phyloP scores from a whole-genome alignment of 2,113 vertebrate genomes.

The Tympanuchus pallidicinctus region DNA sequence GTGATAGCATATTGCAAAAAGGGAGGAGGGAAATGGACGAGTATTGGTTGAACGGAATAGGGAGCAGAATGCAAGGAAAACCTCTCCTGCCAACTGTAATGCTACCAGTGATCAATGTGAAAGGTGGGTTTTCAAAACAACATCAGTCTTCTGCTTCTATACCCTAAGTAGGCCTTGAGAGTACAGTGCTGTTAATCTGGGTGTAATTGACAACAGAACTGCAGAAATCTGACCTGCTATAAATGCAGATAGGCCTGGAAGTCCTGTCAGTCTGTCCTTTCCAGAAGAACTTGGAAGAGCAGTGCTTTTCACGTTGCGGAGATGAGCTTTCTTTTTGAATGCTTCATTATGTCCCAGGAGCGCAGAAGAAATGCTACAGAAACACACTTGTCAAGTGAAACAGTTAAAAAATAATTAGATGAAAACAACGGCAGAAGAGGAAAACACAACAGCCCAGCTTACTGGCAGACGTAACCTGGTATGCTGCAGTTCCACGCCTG shows the following conservation, averaged over 20 bases:
- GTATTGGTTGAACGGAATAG: background rate
- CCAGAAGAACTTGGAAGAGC: background rate
- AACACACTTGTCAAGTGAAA: conserved; percentile 37
- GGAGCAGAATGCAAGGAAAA: background rate
- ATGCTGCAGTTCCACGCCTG: background rate
- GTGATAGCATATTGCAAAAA: background rate
- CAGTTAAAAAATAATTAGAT: background rate
- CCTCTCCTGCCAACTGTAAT: background rate
- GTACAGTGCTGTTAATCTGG: background rate
- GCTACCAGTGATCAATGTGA: background rate
- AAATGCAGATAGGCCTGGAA: background rate
- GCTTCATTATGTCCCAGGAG: conserved; percentile 23
- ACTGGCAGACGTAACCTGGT: background rate
- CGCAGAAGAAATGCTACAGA: background rate
- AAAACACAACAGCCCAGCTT: background rate
- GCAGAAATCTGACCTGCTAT: background rate
- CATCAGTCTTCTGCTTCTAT: background rate
- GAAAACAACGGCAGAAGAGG: background rate
- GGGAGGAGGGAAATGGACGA: background rate
- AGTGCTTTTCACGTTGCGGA: background rate
- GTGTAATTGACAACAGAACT: background rate
- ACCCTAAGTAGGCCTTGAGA: background rate
- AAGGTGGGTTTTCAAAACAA: background rate
- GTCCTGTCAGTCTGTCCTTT: background rate
- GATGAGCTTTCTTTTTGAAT: background rate